A percentile compares a stretch with the other conserved stretches of the same genome.
These are phyloP conservation scores for Phylloscopus trochilus DNA, from an alignment of 2,113 vertebrate species.

Conservation along the genomic window DNA sequence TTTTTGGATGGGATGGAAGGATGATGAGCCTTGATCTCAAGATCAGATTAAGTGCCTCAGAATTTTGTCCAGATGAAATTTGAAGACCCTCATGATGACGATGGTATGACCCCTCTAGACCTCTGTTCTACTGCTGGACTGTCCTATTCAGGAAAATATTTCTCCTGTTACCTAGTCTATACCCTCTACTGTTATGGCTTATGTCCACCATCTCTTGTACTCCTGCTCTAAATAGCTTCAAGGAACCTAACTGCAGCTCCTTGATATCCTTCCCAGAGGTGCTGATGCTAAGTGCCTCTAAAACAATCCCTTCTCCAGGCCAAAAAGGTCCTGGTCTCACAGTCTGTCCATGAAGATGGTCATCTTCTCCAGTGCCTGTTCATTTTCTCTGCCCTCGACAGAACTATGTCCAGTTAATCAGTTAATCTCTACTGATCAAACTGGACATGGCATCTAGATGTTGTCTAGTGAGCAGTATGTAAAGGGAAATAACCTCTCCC, in stretches of 20 bases:
- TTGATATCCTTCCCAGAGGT: not conserved
- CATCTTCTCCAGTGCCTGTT: not conserved
- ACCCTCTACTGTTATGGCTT: not conserved
- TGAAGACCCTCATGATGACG: not conserved
- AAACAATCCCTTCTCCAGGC: not conserved
- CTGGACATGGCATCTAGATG: no score
- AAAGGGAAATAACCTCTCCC: not conserved
- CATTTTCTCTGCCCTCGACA: not conserved
- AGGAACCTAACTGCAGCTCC: not conserved
- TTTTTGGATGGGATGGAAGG: not conserved
- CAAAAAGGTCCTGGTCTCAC: not conserved
- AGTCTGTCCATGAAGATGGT: accelerated
- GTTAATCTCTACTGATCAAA: no score
- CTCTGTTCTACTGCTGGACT: not conserved
- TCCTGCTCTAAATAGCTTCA: not conserved
- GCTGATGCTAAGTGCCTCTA: not conserved
- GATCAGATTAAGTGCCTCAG: not conserved
- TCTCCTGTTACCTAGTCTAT: not conserved
- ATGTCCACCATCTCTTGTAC: not conserved
- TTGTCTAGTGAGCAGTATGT: not conserved
- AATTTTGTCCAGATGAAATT: not conserved
- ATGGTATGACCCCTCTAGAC: not conserved
- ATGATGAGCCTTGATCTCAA: not conserved
- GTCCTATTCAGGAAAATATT: not conserved
- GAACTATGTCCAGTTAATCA: not conserved